Percentiles rank a stretch among this genome's conserved stretches.
Conservation (phyloP, 1,140 invertebrate species). For the Leptinotarsa texana region DNA sequence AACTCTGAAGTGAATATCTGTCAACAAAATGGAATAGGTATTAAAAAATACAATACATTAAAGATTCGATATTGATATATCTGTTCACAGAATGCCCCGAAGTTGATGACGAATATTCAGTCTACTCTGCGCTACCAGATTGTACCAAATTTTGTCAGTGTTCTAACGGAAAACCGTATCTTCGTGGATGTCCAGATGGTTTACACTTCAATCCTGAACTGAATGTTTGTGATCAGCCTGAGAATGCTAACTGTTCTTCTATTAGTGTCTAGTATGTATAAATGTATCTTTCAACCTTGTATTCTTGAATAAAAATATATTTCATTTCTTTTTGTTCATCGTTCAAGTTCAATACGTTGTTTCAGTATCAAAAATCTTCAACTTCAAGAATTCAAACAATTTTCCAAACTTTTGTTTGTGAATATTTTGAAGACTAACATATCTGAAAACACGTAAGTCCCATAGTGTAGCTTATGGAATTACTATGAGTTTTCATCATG, state of each 20-base stretch:
- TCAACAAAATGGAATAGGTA: background rate
- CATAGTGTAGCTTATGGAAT: too few species aligned
- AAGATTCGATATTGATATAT: background rate
- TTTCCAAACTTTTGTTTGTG: too few species aligned
- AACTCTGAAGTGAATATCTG: background rate
- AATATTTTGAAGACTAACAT: too few species aligned
- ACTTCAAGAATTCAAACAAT: too few species aligned
- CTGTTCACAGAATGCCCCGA: conserved; percentile 28
- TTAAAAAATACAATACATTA: background rate
- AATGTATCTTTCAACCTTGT: too few species aligned
- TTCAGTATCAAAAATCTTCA: too few species aligned
- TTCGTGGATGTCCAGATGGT: conserved; percentile 57
- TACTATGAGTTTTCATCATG: too few species aligned
- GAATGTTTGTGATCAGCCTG: conserved; percentile 62
- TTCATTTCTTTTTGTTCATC: too few species aligned
- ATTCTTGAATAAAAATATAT: too few species aligned
- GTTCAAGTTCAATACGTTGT: too few species aligned
- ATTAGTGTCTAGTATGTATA: too few species aligned
- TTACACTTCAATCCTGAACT: conserved; percentile 60
- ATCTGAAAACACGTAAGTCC: too few species aligned
- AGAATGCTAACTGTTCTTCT: conserved; percentile 29
- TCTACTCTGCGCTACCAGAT: conserved; percentile 46
- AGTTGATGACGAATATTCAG: conserved; percentile 33
- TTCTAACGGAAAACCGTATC: conserved; percentile 56
- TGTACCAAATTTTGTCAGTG: conserved; percentile 66